Evolutionary conservation across 2,113 vertebrate genomes (phyloP).

Genomic region (Emydocephalus ijimae): DNA sequence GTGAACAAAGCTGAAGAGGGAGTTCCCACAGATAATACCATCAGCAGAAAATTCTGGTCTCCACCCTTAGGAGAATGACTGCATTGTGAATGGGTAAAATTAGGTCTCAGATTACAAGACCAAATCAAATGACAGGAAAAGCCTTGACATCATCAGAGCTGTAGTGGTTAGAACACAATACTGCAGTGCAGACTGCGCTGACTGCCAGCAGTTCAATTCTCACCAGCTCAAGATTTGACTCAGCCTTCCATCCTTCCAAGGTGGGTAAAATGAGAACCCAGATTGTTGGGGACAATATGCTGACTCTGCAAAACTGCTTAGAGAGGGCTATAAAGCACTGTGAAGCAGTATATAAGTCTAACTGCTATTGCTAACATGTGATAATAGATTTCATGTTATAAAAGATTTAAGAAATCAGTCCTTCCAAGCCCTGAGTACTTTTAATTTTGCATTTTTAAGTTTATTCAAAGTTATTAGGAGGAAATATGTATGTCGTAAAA

Average conservation of each 20-base stretch:
- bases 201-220: too few relatives aligned
- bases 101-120: neutral
- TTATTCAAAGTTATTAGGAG: neutral
- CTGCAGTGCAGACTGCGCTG: too few relatives aligned
- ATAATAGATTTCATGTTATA: neutral
- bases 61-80: neutral
- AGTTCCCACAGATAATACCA: neutral
- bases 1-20: neutral
- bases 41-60: neutral
- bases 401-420: slow-evolving; percentile 8
- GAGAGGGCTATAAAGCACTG: too few relatives aligned
- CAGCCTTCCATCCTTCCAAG: too few relatives aligned
- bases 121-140: neutral
- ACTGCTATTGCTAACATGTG: too few relatives aligned
- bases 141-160: neutral
- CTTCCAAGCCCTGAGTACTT: neutral
- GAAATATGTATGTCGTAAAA: neutral
- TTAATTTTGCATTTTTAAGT: neutral
- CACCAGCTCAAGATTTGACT: too few relatives aligned
- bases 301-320: too few relatives aligned
- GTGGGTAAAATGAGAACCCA: too few relatives aligned
- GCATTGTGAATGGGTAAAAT: neutral
- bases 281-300: too few relatives aligned
- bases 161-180: too few relatives aligned
- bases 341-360: too few relatives aligned